A percentile compares a stretch with the other conserved stretches of the same genome.
Evolutionary conservation across 2,888 invertebrate species (phyloP).

Genomic region (Lepeophtheirus nordmannii): DNA sequence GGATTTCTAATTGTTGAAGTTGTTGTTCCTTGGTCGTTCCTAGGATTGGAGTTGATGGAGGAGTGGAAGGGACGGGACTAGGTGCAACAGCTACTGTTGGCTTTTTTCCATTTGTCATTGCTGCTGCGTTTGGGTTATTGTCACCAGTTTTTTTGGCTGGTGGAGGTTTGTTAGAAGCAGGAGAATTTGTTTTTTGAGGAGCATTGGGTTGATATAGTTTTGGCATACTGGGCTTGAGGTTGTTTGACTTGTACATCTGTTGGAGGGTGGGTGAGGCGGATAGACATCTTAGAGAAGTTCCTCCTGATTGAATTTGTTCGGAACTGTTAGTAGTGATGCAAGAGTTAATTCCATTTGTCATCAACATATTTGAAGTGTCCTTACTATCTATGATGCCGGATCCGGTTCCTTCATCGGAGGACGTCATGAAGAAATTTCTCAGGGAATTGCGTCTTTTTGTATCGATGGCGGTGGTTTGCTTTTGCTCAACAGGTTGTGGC

Average conservation of each 20-base stretch:
- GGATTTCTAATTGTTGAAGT: background rate
- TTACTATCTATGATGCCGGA: background rate
- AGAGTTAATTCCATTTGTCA: background rate
- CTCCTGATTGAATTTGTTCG: background rate
- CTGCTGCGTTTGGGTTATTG: background rate
- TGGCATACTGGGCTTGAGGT: background rate
- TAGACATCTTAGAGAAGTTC: background rate
- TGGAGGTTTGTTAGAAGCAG: background rate
- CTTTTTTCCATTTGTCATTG: background rate
- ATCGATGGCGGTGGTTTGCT: background rate
- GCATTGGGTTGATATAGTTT: background rate
- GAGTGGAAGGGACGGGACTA: slow-evolving; percentile 1
- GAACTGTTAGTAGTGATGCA: background rate
- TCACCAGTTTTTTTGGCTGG: background rate
- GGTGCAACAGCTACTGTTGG: background rate
- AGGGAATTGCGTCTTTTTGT: background rate
- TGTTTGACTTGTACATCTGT: background rate
- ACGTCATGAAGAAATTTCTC: background rate
- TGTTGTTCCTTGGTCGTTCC: background rate
- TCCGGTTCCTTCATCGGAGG: background rate
- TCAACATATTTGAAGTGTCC: background rate
- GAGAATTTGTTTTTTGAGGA: background rate
- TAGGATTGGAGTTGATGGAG: background rate
- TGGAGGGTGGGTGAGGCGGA: background rate
- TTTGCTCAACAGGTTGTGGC: background rate